Conservation (phyloP, 2,797 vertebrate genomes). For the Argentina silus region DNA sequence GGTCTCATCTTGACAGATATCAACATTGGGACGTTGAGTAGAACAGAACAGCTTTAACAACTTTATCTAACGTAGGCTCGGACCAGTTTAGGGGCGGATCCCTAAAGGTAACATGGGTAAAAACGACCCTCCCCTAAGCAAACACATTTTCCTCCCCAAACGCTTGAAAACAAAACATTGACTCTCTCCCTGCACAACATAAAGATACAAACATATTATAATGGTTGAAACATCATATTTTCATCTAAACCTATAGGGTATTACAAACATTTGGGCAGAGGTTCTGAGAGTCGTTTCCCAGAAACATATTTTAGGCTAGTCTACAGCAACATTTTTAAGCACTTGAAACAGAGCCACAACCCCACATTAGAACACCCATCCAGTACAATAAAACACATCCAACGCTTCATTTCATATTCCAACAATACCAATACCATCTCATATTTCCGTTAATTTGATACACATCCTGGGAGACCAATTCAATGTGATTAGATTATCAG, state of each 20-base stretch:
- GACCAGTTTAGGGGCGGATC: too few relatives aligned
- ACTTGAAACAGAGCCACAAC: too few relatives aligned
- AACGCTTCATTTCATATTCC: conserved; percentile 52
- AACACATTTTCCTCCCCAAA: too few relatives aligned
- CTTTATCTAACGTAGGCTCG: not conserved
- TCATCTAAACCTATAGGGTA: too few relatives aligned
- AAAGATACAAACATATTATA: conserved; percentile 1
- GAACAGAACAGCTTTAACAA: not conserved
- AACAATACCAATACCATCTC: not conserved
- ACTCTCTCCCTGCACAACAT: conserved; percentile 27
- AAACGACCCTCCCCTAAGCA: too few relatives aligned
- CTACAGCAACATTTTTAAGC: too few relatives aligned
- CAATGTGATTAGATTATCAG: conserved; percentile 37
- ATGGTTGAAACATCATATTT: not conserved
- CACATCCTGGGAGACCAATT: conserved; percentile 5
- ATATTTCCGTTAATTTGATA: not conserved
- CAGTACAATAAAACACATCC: too few relatives aligned
- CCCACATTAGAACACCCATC: too few relatives aligned
- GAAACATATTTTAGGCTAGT: too few relatives aligned
- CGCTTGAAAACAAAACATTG: not conserved
- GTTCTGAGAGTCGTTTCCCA: too few relatives aligned
- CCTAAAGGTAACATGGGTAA: too few relatives aligned
- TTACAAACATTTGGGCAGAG: not conserved
- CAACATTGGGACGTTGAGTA: not conserved
- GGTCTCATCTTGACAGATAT: not conserved